Evolutionary conservation across 2,888 invertebrate species (phyloP), one percentile per base, ranked within the genome.

Genomic region (Graphium colonna): DNA sequence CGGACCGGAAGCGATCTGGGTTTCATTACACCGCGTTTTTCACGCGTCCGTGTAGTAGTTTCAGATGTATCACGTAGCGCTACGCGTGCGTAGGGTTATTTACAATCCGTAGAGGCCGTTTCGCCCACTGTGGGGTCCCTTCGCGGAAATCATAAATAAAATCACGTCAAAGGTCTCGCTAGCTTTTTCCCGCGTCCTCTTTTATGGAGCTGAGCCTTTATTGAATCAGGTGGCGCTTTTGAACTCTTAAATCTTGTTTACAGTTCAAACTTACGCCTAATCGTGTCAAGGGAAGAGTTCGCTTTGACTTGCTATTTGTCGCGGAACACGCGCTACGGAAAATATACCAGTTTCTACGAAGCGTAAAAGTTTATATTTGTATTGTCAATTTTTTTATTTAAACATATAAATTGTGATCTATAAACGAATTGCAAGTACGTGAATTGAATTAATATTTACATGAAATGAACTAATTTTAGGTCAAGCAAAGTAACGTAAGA

Each of bases 141-240:
- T 31, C 17, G 48, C 17, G 28, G 47, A 44, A 43, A 47, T 38
- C 13, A 33, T 52, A 38, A 52, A 53, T 31, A 49, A 48, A 49
- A 49, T 31, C 38, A 33, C 13, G 47, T 7, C 15, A 5, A 9
- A 26, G 21, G 26, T 17, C 40, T 9, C 36, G 26, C 21, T 26
- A 33, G n/a, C 36, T 42, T 15, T 53, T 43, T 38, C 31, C 17
- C 18, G 28, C 38, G 26, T n/a, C 31, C 16, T 21, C 38, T 47
- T 26, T 36, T 8, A 7, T 1, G 13, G 9, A n/a, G n/a, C 16
- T 26, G 21, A 40, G 36, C 28, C 26, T 52, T 47, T 47, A 38
- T 52, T 46, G 46, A 33, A 47, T 51, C 43, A 43, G 46, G 46
- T 42, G 28, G 47, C 36, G 28, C 41, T 47, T 46, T 52, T 47